Evolutionary conservation across 2,113 vertebrate genomes (phyloP).

Genomic region (Pteronura brasiliensis): DNA sequence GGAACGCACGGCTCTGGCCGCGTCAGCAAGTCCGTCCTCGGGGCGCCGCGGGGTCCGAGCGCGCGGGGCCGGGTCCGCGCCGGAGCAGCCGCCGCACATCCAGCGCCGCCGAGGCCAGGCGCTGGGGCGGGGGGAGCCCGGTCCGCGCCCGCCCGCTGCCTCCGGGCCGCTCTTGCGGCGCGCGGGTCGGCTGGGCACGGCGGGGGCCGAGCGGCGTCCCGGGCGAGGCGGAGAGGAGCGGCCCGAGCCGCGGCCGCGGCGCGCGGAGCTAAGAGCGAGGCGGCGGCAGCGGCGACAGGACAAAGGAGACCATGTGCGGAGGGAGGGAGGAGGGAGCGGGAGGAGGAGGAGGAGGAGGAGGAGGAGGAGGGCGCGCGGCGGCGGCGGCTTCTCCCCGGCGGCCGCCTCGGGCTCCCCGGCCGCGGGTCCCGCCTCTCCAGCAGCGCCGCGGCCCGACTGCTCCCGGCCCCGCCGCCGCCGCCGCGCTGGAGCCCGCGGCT

Average conservation of each 20-base stretch:
- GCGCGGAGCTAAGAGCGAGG: no score
- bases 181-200: conserved; percentile 2
- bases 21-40: background rate
- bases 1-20: conserved; percentile 54
- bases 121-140: background rate
- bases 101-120: conserved; percentile 42
- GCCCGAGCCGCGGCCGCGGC: background rate
- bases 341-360: background rate
- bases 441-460: background rate
- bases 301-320: no score
- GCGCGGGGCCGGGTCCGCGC: no score
- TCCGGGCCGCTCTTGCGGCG: conserved; percentile 21
- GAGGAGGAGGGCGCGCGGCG: background rate
- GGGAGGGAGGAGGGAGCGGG: no score
- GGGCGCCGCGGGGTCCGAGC: no score
- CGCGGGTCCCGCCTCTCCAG: conserved; percentile 45
- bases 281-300: no score
- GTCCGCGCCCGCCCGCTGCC: conserved; percentile 34
- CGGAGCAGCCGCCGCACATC: background rate
- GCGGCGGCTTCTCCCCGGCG: conserved; percentile 56
- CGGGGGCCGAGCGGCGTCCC: background rate
- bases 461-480: background rate
- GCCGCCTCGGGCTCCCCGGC: conserved; percentile 49
- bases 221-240: conserved; percentile 1
- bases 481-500: background rate